Conservation (phyloP, 2,113 vertebrate species). For the Sceloporus tristichus region DNA sequence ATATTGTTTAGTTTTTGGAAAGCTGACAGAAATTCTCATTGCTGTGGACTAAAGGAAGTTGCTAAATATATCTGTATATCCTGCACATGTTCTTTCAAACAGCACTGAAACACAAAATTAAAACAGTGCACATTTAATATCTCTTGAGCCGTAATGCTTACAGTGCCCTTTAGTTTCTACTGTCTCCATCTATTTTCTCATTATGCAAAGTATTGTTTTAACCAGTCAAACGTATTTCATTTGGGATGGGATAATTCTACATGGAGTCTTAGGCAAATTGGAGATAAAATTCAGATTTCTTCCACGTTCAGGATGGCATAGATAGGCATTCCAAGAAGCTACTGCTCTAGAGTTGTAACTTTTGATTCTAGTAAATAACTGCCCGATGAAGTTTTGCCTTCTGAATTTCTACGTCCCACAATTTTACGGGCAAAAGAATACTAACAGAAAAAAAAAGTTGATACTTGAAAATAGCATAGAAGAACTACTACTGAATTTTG, state of each 20-base stretch:
- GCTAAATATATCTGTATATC: constrained; percentile 45
- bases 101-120: constrained; percentile 6
- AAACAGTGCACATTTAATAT: constrained; percentile 22
- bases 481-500: neutral
- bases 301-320: neutral
- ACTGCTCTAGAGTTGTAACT: neutral
- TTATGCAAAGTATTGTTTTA: constrained; percentile 36
- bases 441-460: neutral
- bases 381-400: no score
- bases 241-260: constrained; percentile 39
- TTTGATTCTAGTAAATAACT: neutral
- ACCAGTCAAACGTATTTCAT: constrained; percentile 31
- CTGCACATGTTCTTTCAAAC: constrained; percentile 45
- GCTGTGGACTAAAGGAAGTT: constrained; percentile 60
- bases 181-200: constrained; percentile 42
- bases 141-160: constrained; percentile 17
- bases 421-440: no score
- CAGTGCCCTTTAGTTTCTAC: constrained; percentile 10
- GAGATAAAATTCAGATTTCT: neutral
- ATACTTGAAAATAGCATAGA: neutral
- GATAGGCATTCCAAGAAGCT: neutral
- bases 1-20: constrained; percentile 69
- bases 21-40: constrained; percentile 69
- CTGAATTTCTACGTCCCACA: neutral
- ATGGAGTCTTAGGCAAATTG: neutral